These are phyloP conservation scores for Python bivittatus DNA, from an alignment of 2,113 vertebrate species.

Conservation along the genomic window DNA sequence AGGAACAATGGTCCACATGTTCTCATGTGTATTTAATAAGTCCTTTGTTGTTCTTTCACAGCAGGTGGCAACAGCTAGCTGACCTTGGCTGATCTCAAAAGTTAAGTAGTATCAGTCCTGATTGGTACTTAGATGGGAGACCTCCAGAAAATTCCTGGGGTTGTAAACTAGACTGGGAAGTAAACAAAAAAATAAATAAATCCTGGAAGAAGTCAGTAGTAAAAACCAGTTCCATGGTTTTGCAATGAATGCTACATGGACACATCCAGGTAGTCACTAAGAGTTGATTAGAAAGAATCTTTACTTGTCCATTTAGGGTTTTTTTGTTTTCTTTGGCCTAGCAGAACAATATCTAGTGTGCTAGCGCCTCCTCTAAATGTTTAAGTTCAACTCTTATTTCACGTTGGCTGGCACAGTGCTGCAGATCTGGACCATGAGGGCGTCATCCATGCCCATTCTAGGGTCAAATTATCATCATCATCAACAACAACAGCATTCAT, in stretches of 20 bases:
- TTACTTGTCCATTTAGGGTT: background rate
- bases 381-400: background rate
- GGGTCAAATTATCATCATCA: background rate
- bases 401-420: background rate
- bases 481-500: conserved; percentile 19
- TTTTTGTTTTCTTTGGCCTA: background rate
- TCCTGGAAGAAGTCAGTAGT: background rate
- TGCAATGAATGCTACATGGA: background rate
- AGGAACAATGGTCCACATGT: background rate
- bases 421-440: background rate
- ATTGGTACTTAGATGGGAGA: background rate
- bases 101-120: background rate
- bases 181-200: background rate
- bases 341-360: background rate
- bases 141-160: background rate
- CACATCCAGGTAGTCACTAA: background rate
- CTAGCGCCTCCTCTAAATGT: background rate
- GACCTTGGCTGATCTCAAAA: background rate
- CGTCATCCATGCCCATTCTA: background rate
- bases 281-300: background rate
- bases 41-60: background rate
- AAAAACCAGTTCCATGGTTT: background rate
- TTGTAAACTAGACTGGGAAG: background rate
- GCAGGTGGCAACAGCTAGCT: background rate
- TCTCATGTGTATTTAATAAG: background rate